Evolutionary conservation across 92 coral and sea anemone genomes (phyloP).

Genomic region (Siderastrea radians): DNA sequence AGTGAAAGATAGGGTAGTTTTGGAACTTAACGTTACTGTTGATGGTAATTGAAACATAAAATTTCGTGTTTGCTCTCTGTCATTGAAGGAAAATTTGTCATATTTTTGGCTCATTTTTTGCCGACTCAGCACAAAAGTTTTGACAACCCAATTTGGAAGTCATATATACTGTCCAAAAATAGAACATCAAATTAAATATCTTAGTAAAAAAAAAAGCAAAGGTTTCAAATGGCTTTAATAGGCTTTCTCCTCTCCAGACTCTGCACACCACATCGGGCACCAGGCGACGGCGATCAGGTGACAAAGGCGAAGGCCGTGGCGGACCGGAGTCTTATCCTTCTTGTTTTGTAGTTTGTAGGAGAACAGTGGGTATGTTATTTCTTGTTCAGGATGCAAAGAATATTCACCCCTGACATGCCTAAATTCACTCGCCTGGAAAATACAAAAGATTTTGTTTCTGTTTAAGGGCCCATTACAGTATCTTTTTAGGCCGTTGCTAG

Average conservation of each 20-base stretch:
- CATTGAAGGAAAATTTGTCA: too few relatives aligned
- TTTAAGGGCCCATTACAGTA: too few relatives aligned
- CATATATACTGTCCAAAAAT: not conserved
- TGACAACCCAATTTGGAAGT: not conserved
- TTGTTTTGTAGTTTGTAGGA: not conserved
- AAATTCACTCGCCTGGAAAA: constrained; percentile 87
- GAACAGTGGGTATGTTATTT: constrained; percentile 40
- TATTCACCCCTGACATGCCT: constrained; percentile 94
- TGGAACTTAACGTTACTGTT: too few relatives aligned
- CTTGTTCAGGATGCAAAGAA: constrained; percentile 89
- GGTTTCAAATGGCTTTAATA: not conserved
- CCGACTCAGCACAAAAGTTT: too few relatives aligned
- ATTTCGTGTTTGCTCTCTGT: too few relatives aligned
- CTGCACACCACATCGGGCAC: not conserved
- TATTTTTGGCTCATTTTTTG: too few relatives aligned
- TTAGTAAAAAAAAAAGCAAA: not conserved
- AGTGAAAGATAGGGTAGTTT: too few relatives aligned
- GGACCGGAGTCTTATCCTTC: not conserved
- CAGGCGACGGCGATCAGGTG: not conserved
- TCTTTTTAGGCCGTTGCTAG: too few relatives aligned
- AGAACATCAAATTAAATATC: not conserved
- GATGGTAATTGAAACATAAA: too few relatives aligned
- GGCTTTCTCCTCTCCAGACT: not conserved
- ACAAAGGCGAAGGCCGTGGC: not conserved
- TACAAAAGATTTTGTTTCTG: not conserved